These are phyloP conservation scores for Diuraphis noxia DNA, from an alignment of 1,140 invertebrate species.

Conservation along the genomic window DNA sequence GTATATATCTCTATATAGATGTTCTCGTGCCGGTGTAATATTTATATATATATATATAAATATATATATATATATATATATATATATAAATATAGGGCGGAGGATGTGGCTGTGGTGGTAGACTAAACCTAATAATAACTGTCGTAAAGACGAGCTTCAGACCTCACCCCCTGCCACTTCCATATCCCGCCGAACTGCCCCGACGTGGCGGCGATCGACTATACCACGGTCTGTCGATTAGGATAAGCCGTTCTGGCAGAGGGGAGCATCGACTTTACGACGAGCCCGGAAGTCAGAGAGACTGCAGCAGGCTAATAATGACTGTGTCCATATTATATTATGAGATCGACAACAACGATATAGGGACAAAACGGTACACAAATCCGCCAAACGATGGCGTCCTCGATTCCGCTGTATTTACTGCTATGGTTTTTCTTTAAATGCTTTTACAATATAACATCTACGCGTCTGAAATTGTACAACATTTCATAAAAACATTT, in stretches of 20 bases:
- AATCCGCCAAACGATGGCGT: not conserved
- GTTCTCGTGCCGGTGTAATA: not conserved
- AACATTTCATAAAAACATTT: not conserved
- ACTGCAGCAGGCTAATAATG: constrained; percentile 25
- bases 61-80: not conserved
- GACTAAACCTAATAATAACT: constrained; percentile 53
- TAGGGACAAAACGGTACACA: not conserved
- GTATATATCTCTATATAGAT: not conserved
- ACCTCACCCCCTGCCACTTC: not conserved
- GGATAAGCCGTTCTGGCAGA: constrained; percentile 20
- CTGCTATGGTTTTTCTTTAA: not conserved
- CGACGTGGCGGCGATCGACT: not conserved
- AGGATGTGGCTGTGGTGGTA: not conserved
- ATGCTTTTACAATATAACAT: constrained; percentile 9
- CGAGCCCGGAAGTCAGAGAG: constrained; percentile 39
- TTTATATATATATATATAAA: not conserved
- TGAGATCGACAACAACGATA: constrained; percentile 10
- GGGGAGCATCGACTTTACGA: constrained; percentile 27
- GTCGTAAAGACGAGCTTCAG: constrained; percentile 42
- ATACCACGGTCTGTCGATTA: constrained; percentile 41
- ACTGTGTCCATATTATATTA: not conserved
- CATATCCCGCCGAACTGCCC: not conserved
- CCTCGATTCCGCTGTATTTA: not conserved
- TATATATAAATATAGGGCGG: too few species aligned
- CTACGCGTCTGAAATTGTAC: not conserved